These are phyloP conservation scores for Tragelaphus buxtoni DNA, from an alignment of 2,113 vertebrate species.

Conservation along the genomic window DNA sequence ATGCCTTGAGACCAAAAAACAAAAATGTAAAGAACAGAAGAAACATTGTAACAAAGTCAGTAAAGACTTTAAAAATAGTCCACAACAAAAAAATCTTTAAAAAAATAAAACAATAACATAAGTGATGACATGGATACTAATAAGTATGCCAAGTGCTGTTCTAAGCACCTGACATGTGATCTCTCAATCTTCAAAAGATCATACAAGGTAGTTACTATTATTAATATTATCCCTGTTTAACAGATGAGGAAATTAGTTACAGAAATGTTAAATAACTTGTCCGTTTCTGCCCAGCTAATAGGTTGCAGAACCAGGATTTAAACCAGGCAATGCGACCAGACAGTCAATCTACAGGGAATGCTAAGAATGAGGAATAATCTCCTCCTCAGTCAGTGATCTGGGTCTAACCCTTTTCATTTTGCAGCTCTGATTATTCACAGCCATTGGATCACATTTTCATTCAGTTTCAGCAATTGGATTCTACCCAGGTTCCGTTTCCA, in stretches of 20 bases:
- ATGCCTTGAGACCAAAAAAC: not conserved
- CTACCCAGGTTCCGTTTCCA: slow-evolving; percentile 23
- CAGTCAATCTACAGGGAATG: not conserved
- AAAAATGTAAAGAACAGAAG: not conserved
- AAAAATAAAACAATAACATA: not conserved
- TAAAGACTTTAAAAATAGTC: not conserved
- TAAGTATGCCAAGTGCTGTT: not conserved
- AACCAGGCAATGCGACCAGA: not conserved
- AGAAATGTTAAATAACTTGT: not conserved
- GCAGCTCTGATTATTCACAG: not conserved
- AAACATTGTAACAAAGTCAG: not conserved
- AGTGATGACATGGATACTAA: not conserved
- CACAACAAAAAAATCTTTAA: not conserved
- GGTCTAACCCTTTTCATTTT: not conserved
- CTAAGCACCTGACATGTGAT: not conserved
- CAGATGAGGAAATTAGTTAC: not conserved
- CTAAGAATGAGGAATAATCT: not conserved
- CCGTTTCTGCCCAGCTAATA: not conserved
- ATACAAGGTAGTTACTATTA: not conserved
- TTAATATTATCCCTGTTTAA: not conserved
- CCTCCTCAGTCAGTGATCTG: not conserved
- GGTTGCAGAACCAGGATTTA: not conserved
- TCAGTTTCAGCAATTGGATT: not conserved
- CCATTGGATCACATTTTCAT: slow-evolving; percentile 13
- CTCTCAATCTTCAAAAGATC: not conserved